phyloP scores from a whole-genome alignment of 1,140 invertebrate genomes.

The Trichonephila clavata region DNA sequence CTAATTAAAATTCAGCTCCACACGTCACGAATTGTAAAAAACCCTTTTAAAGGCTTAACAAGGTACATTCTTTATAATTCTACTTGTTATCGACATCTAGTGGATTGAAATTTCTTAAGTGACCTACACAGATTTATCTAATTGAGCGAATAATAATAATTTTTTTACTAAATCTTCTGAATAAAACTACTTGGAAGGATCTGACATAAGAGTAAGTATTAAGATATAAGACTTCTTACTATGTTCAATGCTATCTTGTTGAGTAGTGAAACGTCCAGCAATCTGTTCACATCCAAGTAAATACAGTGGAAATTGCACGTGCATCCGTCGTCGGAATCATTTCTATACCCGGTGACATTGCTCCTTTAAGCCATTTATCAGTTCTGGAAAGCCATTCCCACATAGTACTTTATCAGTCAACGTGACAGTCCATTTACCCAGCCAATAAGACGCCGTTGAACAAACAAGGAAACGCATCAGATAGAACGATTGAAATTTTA shows the following conservation, averaged over 20 bases:
- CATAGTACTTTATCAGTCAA: constrained; percentile 13
- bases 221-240: background rate
- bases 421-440: constrained; percentile 26
- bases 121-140: too few species aligned
- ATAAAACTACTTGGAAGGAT: too few species aligned
- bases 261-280: background rate
- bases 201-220: too few species aligned
- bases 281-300: background rate
- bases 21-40: too few species aligned
- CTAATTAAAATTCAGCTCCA: too few species aligned
- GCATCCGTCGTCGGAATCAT: background rate
- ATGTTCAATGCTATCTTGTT: background rate
- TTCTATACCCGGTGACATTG: background rate
- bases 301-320: background rate
- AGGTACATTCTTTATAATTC: too few species aligned
- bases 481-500: constrained; percentile 14
- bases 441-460: constrained; percentile 13
- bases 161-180: too few species aligned
- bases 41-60: too few species aligned
- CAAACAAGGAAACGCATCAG: constrained; percentile 44
- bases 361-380: background rate
- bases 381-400: constrained; percentile 20
- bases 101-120: too few species aligned
- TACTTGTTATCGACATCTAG: too few species aligned
- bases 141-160: too few species aligned